Evolutionary conservation across 2,797 vertebrate genomes (phyloP).

Genomic region (Leptatherina wallacei): DNA sequence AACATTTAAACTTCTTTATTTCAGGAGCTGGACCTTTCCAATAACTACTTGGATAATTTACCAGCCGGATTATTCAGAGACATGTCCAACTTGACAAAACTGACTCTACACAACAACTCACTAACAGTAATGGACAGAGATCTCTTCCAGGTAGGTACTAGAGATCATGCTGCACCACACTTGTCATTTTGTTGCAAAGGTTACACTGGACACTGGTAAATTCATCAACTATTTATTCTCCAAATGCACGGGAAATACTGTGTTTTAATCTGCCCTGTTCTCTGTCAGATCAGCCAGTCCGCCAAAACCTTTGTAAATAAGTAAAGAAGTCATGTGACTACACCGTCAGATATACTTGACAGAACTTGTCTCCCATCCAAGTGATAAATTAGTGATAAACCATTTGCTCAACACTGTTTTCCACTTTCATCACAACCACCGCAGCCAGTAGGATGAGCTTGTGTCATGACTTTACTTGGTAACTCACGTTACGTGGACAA

Average conservation of each 20-base stretch:
- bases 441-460: slow-evolving; percentile 28
- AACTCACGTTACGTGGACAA: slow-evolving; percentile 11
- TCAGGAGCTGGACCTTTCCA: slow-evolving; percentile 91
- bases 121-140: slow-evolving; percentile 91
- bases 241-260: not conserved
- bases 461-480: slow-evolving; percentile 33
- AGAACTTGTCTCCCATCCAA: slow-evolving; percentile 23
- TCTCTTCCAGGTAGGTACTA: slow-evolving; percentile 85
- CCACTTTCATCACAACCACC: slow-evolving; percentile 39
- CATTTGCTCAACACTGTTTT: slow-evolving; percentile 50
- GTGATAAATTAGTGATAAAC: slow-evolving; percentile 54
- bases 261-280: not conserved
- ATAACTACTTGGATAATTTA: slow-evolving; percentile 97
- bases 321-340: not conserved
- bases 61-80: slow-evolving; percentile 90
- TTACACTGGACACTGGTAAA: not conserved
- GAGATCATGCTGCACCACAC: not conserved
- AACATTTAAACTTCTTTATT: slow-evolving; percentile 24
- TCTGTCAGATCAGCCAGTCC: not conserved
- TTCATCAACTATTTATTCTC: not conserved
- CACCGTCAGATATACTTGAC: not conserved
- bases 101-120: slow-evolving; percentile 96
- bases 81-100: slow-evolving; percentile 90
- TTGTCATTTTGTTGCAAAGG: not conserved
- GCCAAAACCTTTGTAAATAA: not conserved